Evolutionary conservation across 2,797 vertebrate genomes (phyloP), one percentile per base, ranked within the genome.

Genomic region (Hozukius guyotensis): DNA sequence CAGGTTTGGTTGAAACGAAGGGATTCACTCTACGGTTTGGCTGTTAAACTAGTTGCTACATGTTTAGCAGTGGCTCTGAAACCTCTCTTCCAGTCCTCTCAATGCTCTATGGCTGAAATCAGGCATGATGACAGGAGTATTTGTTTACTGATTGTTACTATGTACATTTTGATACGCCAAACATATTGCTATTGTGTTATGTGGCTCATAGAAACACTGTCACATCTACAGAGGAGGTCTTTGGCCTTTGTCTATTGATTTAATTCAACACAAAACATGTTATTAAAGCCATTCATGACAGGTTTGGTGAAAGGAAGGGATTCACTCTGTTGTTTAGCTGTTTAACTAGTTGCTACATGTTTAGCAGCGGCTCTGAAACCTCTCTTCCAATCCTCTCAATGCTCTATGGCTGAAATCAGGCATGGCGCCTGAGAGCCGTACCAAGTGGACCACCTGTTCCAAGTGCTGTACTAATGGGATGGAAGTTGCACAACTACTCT

Each of bases 51-150:
- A 29, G 68, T 72, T 74, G 24, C 9, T 34, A 16, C 75, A 38
- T 29, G 75, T 67, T 69, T 18, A 42, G 36, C 46, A 22, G 11
- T 6, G 6, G 22, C 52, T 56, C 56, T 65, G 46, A 42, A 64
- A 36, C 8, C 25, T 64, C 1, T 60, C 29, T 11, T 25, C 13
- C 60, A 34, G 59, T 64, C 53, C 29, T 25, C 3, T 25, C 16
- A 14, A 62, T 75, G 60, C 52, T 72, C 24, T 29, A 24, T 20
- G n/a, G 32, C 27, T 27, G 5, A n/a, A 52, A 52, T 10, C 49
- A 52, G 49, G 20, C 20, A 52, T 52, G 31, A 3, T 62, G 60
- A 36, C 42, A 93, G 46, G 55, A 75, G 63, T 3, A 72, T 2
- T 25, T 61, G 2, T 75, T 88, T 75, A 80, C 3, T 46, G 38